Percentiles rank a stretch among this genome's conserved stretches.
Evolutionary conservation across 2,113 vertebrate species (phyloP).

Genomic region (Grus americana): DNA sequence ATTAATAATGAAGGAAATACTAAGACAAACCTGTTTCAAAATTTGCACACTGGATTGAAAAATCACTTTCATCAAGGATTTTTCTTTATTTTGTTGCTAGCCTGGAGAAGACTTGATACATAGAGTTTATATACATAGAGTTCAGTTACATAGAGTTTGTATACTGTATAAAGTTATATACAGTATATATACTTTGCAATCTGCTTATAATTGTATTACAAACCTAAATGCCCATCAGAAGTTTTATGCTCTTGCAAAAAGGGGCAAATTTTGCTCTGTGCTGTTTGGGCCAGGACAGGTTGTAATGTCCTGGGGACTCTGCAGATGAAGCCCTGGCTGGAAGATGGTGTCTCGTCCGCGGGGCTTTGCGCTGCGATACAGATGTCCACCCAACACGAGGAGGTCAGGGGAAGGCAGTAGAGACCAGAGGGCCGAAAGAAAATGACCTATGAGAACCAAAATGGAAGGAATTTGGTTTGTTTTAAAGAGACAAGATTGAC

Average conservation of each 20-base stretch:
- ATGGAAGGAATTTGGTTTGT: neutral
- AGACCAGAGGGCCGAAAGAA: neutral
- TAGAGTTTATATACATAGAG: neutral
- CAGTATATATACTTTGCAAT: too few relatives aligned
- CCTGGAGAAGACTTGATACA: neutral
- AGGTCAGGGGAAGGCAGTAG: neutral
- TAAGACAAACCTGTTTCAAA: neutral
- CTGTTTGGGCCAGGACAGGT: neutral
- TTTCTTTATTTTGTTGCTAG: neutral
- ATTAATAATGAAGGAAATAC: neutral
- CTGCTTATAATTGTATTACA: too few relatives aligned
- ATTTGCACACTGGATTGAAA: neutral
- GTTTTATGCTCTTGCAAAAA: fast-evolving
- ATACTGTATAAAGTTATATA: neutral
- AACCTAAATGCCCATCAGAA: neutral
- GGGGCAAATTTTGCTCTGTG: neutral
- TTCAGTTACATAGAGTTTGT: neutral
- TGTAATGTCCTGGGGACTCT: fast-evolving
- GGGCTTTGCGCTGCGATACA: neutral
- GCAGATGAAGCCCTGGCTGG: neutral
- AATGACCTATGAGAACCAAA: neutral
- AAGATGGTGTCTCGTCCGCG: fast-evolving
- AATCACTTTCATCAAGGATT: neutral
- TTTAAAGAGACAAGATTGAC: neutral
- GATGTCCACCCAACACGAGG: neutral